Evolutionary conservation across 2,888 invertebrate species (phyloP).

Genomic region (Thymelicus acteon): DNA sequence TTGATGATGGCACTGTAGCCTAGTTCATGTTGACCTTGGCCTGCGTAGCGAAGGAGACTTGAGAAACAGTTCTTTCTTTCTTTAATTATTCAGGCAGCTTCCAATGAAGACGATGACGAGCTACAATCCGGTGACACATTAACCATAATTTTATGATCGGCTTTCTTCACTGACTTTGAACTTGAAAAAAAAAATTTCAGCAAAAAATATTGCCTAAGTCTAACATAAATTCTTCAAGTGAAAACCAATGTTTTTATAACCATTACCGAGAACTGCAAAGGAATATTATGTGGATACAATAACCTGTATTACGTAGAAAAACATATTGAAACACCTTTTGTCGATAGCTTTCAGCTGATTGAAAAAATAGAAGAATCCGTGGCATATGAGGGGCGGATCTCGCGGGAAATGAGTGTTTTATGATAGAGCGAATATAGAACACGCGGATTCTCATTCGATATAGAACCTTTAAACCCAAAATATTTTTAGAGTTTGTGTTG

Average conservation of each 20-base stretch:
- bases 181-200: too few relatives aligned
- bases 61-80: too few relatives aligned
- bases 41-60: too few relatives aligned
- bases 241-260: neutral
- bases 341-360: constrained; percentile 31
- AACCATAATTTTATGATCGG: too few relatives aligned
- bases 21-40: too few relatives aligned
- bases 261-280: neutral
- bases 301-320: constrained; percentile 23
- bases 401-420: constrained; percentile 17
- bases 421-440: constrained; percentile 3
- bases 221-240: neutral
- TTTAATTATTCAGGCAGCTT: too few relatives aligned
- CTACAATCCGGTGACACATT: too few relatives aligned
- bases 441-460: neutral
- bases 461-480: neutral
- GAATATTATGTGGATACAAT: constrained; percentile 2
- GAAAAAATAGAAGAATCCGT: constrained; percentile 23
- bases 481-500: neutral
- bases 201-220: too few relatives aligned
- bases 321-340: constrained; percentile 21
- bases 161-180: too few relatives aligned
- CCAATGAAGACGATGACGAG: too few relatives aligned
- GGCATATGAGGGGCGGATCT: constrained; percentile 21
- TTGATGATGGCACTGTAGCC: too few relatives aligned